Base-by-base conservation (phyloP, 2,797 vertebrate genomes). In the Acanthurus tractus region DNA sequence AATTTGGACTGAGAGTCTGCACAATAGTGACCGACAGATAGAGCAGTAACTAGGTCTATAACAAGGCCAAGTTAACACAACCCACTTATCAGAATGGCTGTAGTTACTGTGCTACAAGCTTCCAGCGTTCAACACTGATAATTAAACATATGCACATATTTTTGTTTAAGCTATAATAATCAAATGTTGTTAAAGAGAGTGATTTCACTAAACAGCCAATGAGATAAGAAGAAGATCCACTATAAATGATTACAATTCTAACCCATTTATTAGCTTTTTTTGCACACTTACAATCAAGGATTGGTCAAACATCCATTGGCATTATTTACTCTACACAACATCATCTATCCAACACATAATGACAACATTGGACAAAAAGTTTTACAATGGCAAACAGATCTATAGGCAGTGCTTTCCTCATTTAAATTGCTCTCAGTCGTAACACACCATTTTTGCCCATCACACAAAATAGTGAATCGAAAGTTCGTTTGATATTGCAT, bases 201-300 rank as follows among this genome's bases (percentile, higher is more conserved):
- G 5, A 34, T 34, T 34, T 34, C 29, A 34, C 29, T 34, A 34
- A 34, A 34, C 29, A 34, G 29, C 29, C 29, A 7, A 34, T 34
- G 29, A 34, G 29, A 48, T 18, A 48, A 48, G 18, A 49, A 49
- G 9, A 45, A 45, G 53, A 1, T 34, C 53, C 17, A 57, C 48
- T 46, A 22, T 56, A 20, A 74, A 68, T 64, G 74, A 66, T 61
- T 84, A 82, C 57, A 87, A 89, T 88, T 92, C 74, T 78, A 63
- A 88, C 56, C 79, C 76, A 86, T 96, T 96, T 95, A 95, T 94
- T 95, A 63, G 58, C 76, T 88, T 92, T 90, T 75, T 91, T 91
- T 93, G 82, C 90, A 95, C 93, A 94, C 86, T 89, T 92, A 94
- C 91, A 95, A 92, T 92, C 90, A 90, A 86, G 83, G 74, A 88